These are phyloP conservation scores for Platalea minor DNA, from an alignment of 2,797 vertebrate species.

Conservation along the genomic window DNA sequence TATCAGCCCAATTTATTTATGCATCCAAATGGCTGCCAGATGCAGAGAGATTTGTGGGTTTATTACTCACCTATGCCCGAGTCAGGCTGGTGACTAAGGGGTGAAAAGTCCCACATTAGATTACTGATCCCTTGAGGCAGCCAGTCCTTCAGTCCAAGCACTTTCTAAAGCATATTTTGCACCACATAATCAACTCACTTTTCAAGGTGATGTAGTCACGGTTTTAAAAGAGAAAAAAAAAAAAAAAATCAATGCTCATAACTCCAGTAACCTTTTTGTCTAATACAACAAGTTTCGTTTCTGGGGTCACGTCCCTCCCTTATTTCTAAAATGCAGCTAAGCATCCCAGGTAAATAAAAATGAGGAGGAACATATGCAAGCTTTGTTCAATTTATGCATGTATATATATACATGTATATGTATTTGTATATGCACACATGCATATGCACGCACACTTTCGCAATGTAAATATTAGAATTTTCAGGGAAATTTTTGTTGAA, in stretches of 20 bases:
- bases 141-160: background rate
- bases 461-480: background rate
- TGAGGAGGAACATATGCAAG: background rate
- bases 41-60: background rate
- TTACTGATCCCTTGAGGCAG: slow-evolving; percentile 6
- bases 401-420: background rate
- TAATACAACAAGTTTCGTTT: background rate
- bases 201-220: background rate
- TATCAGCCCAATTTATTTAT: slow-evolving; percentile 23
- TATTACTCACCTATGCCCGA: background rate
- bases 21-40: slow-evolving; percentile 3
- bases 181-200: background rate
- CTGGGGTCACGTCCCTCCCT: background rate
- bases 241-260: background rate
- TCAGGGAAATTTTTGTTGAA: background rate
- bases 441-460: background rate
- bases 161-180: background rate
- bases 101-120: background rate
- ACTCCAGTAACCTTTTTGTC: background rate
- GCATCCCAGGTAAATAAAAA: background rate
- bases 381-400: background rate
- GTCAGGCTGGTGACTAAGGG: background rate
- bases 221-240: background rate
- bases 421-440: background rate
- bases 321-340: background rate